Evolutionary conservation across 2,888 invertebrate genomes (phyloP).

Genomic region (Eristalis arbustorum): DNA sequence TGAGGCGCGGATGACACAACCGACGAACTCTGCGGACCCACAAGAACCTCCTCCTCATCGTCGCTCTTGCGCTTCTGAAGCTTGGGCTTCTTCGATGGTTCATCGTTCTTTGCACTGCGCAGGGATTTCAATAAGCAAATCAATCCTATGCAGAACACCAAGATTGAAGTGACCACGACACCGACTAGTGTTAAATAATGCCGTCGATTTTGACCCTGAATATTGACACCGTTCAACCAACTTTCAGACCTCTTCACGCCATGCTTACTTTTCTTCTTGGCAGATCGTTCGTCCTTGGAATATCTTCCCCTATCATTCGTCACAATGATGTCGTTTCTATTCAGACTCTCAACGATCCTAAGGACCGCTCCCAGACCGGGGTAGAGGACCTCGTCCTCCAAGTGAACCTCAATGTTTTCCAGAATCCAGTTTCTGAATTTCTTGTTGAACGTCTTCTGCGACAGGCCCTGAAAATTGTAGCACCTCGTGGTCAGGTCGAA

Average conservation of each 20-base stretch:
- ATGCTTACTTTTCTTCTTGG: conserved; percentile 21
- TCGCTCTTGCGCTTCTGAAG: not conserved
- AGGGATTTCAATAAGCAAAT: not conserved
- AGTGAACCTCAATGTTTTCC: conserved; percentile 75
- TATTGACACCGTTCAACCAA: conserved; percentile 4
- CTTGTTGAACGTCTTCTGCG: conserved; percentile 74
- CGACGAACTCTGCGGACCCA: conserved; percentile 36
- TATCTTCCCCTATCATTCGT: conserved; percentile 14
- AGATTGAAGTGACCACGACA: not conserved
- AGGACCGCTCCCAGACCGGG: conserved; percentile 78
- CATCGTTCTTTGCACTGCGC: not conserved
- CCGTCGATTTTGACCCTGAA: not conserved
- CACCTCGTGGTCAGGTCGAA: conserved; percentile 76
- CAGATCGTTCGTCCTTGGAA: not conserved
- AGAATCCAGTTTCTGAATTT: conserved; percentile 76
- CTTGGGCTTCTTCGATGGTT: not conserved
- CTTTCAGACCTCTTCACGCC: not conserved
- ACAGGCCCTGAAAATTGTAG: conserved; percentile 75
- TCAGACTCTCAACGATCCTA: conserved; percentile 75
- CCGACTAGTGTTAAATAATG: not conserved
- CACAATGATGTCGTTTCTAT: conserved; percentile 4
- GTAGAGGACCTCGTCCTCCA: conserved; percentile 77
- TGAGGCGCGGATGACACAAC: conserved; percentile 7
- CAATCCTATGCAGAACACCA: not conserved
- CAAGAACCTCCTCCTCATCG: conserved; percentile 26